Evolutionary conservation across 2,888 invertebrate genomes (phyloP).

Genomic region (Caenorhabditis zanzibari): DNA sequence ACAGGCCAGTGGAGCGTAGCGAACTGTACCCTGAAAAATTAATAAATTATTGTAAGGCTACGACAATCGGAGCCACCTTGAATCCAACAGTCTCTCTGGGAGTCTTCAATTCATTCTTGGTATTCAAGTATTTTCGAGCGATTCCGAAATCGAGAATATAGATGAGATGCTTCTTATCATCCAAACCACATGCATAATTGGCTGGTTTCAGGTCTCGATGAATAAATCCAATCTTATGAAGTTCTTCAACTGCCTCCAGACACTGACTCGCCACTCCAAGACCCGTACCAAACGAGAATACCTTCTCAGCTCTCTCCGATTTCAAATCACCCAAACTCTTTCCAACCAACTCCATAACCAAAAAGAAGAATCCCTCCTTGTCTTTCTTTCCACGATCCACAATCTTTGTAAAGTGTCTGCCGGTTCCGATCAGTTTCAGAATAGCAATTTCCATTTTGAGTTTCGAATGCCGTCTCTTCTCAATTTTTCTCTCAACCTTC

Average conservation of each 20-base stretch:
- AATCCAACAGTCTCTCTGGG: slow-evolving; percentile 70
- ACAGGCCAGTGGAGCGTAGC: slow-evolving; percentile 78
- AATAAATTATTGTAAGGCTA: not conserved
- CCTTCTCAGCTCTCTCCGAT: slow-evolving; percentile 64
- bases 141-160: slow-evolving; percentile 82
- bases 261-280: slow-evolving; percentile 76
- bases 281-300: slow-evolving; percentile 75
- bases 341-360: slow-evolving; percentile 80
- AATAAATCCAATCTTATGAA: slow-evolving; percentile 79
- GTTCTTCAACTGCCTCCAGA: slow-evolving; percentile 79
- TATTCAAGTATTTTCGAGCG: slow-evolving; percentile 74
- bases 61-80: slow-evolving; percentile 67
- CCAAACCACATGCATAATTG: slow-evolving; percentile 77
- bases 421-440: slow-evolving; percentile 71
- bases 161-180: slow-evolving; percentile 62
- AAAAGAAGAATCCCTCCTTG: slow-evolving; percentile 70
- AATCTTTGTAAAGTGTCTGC: slow-evolving; percentile 77
- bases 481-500: slow-evolving; percentile 79
- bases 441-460: slow-evolving; percentile 81
- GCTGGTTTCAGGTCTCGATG: slow-evolving; percentile 80
- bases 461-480: slow-evolving; percentile 75
- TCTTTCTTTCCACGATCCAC: slow-evolving; percentile 77
- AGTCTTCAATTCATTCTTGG: slow-evolving; percentile 71
- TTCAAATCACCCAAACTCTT: slow-evolving; percentile 76
- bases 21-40: slow-evolving; percentile 80